phyloP scores from a whole-genome alignment of 2,888 invertebrate species.

The Sesamia inferens region DNA sequence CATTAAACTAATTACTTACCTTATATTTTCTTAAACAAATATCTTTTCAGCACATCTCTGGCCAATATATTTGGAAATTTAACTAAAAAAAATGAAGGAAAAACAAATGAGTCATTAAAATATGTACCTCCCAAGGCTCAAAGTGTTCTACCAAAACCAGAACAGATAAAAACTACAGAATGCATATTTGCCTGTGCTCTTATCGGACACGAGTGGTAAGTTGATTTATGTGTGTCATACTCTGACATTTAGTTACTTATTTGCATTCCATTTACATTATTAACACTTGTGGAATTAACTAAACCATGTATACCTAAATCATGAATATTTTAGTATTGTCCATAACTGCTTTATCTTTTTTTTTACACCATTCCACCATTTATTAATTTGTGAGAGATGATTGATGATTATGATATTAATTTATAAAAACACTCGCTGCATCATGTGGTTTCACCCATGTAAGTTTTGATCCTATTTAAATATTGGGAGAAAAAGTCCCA shows the following conservation, averaged over 20 bases:
- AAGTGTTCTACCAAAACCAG: constrained; percentile 61
- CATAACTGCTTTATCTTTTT: too few relatives aligned
- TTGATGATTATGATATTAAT: too few relatives aligned
- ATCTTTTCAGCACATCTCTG: constrained; percentile 79
- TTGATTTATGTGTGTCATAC: constrained; percentile 7
- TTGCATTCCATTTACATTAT: neutral
- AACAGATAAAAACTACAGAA: constrained; percentile 74
- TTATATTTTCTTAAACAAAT: neutral
- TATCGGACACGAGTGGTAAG: constrained; percentile 83
- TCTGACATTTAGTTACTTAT: constrained; percentile 25
- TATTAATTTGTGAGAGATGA: neutral
- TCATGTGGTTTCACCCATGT: too few relatives aligned
- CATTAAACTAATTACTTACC: neutral
- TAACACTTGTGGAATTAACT: neutral
- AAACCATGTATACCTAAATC: neutral
- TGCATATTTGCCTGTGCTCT: constrained; percentile 81
- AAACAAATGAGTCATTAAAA: constrained; percentile 78
- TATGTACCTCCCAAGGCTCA: constrained; percentile 80
- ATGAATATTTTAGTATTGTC: neutral
- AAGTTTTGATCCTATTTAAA: too few relatives aligned
- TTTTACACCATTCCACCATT: neutral
- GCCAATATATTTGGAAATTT: constrained; percentile 80
- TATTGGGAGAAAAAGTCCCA: too few relatives aligned
- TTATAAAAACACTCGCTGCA: too few relatives aligned
- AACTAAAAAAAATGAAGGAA: constrained; percentile 60